phyloP scores from a whole-genome alignment of 2,113 vertebrate genomes.

The Pampusana beccarii region DNA sequence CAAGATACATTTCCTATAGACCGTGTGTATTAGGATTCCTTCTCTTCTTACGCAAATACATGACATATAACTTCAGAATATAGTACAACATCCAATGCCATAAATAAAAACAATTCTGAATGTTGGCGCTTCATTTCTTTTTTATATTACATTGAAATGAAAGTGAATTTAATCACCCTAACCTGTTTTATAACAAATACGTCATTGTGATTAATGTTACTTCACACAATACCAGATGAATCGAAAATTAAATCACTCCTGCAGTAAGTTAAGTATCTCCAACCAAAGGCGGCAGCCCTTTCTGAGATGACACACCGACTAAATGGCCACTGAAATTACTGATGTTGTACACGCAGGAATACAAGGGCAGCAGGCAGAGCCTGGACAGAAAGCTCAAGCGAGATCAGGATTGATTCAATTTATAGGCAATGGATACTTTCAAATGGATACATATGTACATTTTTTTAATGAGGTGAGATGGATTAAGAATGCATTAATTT shows the following conservation, averaged over 20 bases:
- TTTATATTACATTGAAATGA: neutral
- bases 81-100: neutral
- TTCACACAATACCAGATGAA: neutral
- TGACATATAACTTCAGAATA: neutral
- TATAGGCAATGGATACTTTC: neutral
- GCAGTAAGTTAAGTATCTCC: neutral
- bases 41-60: neutral
- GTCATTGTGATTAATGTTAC: neutral
- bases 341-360: neutral
- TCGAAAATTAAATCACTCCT: neutral
- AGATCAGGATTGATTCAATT: rapidly evolving
- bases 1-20: neutral
- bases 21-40: neutral
- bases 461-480: neutral
- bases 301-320: neutral
- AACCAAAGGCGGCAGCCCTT: neutral
- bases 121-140: neutral
- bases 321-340: neutral
- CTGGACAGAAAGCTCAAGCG: neutral
- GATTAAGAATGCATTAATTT: neutral
- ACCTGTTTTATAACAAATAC: neutral
- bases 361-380: neutral
- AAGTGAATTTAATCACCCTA: neutral
- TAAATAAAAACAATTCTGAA: neutral
- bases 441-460: neutral